Conservation (phyloP, 92 coral and sea anemone genomes). For the Phenganax marumi region DNA sequence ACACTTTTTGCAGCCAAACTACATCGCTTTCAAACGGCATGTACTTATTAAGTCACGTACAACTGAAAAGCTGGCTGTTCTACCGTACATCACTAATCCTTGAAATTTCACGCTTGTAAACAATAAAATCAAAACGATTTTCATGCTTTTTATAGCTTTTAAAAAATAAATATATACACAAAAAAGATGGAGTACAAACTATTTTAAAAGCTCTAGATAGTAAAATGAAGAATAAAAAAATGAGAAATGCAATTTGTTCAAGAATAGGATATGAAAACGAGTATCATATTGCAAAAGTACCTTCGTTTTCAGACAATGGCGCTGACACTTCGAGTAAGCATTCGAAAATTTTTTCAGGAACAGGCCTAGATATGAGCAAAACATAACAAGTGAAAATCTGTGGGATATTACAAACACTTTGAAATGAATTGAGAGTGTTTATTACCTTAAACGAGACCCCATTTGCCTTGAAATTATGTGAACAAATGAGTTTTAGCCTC, state of each 20-base stretch:
- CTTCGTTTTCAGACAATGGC: constrained; percentile 44
- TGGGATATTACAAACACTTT: not conserved
- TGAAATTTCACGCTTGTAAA: too few relatives aligned
- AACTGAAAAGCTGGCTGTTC: too few relatives aligned
- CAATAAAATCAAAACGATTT: too few relatives aligned
- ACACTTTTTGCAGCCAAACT: too few relatives aligned
- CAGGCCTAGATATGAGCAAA: constrained; percentile 56
- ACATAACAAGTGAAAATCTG: not conserved
- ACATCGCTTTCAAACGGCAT: too few relatives aligned
- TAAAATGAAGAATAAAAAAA: not conserved
- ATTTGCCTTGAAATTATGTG: constrained; percentile 48
- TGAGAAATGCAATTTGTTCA: not conserved
- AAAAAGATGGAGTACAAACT: not conserved
- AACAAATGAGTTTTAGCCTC: constrained; percentile 1
- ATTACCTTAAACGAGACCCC: constrained; percentile 96
- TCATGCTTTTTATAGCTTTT: too few relatives aligned
- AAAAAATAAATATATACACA: too few relatives aligned
- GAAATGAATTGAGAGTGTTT: not conserved
- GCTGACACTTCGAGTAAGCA: constrained; percentile 93
- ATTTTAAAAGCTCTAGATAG: not conserved
- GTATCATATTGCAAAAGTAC: constrained; percentile 37
- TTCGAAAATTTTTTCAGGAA: constrained; percentile 81
- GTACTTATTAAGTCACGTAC: too few relatives aligned
- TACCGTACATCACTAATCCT: too few relatives aligned
- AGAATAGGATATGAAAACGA: not conserved